Conservation (phyloP, 2,888 invertebrate species). For the Cataglyphis albicans region DNA sequence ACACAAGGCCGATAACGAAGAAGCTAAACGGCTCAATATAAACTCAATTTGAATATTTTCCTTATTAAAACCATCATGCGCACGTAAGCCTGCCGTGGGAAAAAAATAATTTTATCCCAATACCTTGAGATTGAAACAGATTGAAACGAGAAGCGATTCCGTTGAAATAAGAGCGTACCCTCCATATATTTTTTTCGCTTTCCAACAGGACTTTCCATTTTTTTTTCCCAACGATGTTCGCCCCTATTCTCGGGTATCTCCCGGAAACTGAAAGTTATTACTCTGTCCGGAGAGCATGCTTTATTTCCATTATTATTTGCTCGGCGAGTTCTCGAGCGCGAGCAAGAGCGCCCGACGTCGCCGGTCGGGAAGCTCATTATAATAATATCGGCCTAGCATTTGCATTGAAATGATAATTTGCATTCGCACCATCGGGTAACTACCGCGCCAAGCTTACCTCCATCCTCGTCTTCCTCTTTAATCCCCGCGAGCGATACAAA, state of each 20-base stretch:
- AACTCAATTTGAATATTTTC: constrained; percentile 50
- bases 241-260: constrained; percentile 18
- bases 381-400: constrained; percentile 58
- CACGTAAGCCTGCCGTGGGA: too few species aligned
- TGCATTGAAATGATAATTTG: constrained; percentile 64
- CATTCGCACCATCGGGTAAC: constrained; percentile 49
- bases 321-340: constrained; percentile 29
- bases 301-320: constrained; percentile 64
- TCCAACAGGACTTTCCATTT: constrained; percentile 33
- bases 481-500: not conserved
- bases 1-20: too few species aligned
- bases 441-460: not conserved
- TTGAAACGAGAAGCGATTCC: not conserved
- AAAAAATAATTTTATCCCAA: not conserved
- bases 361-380: constrained; percentile 51
- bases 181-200: constrained; percentile 17
- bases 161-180: not conserved
- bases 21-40: constrained; percentile 50
- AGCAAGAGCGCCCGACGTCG: not conserved
- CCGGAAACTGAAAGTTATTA: constrained; percentile 52
- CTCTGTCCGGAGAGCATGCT: constrained; percentile 55
- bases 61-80: constrained; percentile 58
- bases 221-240: constrained; percentile 13
- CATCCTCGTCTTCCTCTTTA: not conserved
- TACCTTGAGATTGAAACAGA: not conserved